Percentiles rank a stretch among this genome's conserved stretches.
These are phyloP conservation scores for Neoarius graeffei DNA, from an alignment of 2,113 vertebrate genomes.

Conservation along the genomic window DNA sequence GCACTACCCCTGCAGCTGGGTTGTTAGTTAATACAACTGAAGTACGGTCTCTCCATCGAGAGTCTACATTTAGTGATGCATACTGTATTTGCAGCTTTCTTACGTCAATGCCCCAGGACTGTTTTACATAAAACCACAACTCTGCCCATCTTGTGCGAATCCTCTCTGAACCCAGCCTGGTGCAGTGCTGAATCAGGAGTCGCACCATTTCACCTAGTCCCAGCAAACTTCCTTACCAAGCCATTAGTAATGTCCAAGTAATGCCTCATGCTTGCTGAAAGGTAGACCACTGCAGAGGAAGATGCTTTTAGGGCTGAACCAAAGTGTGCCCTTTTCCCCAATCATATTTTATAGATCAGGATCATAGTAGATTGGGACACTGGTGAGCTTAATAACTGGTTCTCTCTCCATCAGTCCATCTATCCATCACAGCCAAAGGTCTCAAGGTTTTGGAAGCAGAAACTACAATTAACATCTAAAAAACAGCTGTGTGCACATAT, in stretches of 20 bases:
- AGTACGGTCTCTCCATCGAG: not conserved
- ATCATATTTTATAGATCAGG: not conserved
- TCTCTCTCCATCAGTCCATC: not conserved
- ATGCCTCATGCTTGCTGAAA: not conserved
- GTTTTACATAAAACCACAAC: slow-evolving; percentile 19
- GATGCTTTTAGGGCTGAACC: not conserved
- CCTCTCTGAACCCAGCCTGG: not conserved
- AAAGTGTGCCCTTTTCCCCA: not conserved
- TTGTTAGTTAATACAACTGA: not conserved
- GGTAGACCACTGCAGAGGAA: not conserved
- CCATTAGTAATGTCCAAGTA: not conserved
- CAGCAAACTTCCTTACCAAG: not conserved
- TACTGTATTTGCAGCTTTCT: not conserved
- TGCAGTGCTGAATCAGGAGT: not conserved
- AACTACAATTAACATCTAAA: not conserved
- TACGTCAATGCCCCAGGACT: not conserved
- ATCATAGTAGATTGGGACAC: not conserved
- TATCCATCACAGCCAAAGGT: not conserved
- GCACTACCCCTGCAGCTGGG: not conserved
- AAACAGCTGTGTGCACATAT: not conserved
- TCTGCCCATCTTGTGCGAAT: not conserved
- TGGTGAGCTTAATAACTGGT: not conserved
- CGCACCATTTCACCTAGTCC: not conserved
- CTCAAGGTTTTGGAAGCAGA: not conserved
- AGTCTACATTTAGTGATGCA: not conserved